Evolutionary conservation across 2,797 vertebrate genomes (phyloP), one percentile per base, ranked within the genome.

Genomic region (Sebastes hopkinsi): DNA sequence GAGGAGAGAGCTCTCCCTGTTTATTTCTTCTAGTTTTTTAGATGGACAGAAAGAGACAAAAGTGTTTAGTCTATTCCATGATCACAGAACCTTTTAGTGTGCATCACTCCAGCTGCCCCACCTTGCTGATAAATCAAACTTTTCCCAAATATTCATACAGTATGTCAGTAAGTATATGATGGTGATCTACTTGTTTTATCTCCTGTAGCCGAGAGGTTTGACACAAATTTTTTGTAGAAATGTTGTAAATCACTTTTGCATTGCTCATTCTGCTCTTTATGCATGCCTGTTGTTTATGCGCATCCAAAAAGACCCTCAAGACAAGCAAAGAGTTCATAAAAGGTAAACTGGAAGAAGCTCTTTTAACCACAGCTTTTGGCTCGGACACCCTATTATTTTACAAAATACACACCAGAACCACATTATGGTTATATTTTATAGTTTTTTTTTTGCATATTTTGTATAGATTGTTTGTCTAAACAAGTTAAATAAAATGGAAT

Each of bases 1-100:
- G 55, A 32, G 34, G 55, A 36, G 36, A 64, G 67, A 75, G 58
- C 42, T 65, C 56, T 70, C 67, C 32, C 20, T 83, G 77, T 61
- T 75, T 58, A 56, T 70, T 69, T 56, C 50, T 36, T 70, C 32
- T 25, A 36, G 14, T 56, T 34, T 56, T 56, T 56, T 18, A 32
- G 52, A 30, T 34, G 30, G 30, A 34, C 12, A 36, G 52, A 56
- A 56, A 23, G 22, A 69, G 29, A 55, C n/a, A 55, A 32, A 50
- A 54, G 23, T 16, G 54, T 54, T 65, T 30, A 7, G 13, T 52
- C 13, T 72, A 6, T 22, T 54, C 9, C 30, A 50, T 27, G 27
- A 32, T 16, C 32, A 29, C 13, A 12, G 10, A 20, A 11, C 3
- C 29, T 6, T 42, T 68, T 16, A 5, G 29, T 20, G 32, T 4